phyloP scores from a whole-genome alignment of 2,888 invertebrate genomes.

The Phalera bucephala region DNA sequence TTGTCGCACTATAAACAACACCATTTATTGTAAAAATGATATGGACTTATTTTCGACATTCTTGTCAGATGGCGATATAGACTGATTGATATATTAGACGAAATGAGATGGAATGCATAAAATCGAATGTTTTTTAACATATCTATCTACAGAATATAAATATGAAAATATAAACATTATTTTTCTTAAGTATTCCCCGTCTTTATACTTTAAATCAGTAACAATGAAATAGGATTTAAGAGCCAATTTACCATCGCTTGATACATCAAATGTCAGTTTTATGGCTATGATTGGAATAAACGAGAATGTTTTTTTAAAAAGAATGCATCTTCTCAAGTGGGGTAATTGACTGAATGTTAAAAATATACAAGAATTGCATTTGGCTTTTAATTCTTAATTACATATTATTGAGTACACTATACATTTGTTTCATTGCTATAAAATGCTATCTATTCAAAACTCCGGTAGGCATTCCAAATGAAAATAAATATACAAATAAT shows the following conservation, averaged over 20 bases:
- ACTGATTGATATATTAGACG: slow-evolving; percentile 40
- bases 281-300: too few relatives aligned
- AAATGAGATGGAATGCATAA: slow-evolving; percentile 37
- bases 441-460: slow-evolving; percentile 83
- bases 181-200: slow-evolving; percentile 25
- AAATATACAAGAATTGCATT: slow-evolving; percentile 64
- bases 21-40: too few relatives aligned
- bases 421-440: slow-evolving; percentile 82
- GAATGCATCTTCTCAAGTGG: too few relatives aligned
- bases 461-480: slow-evolving; percentile 80
- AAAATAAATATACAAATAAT: slow-evolving; percentile 75
- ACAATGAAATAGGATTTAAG: slow-evolving; percentile 6
- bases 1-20: too few relatives aligned
- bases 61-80: slow-evolving; percentile 20
- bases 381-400: slow-evolving; percentile 83
- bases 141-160: slow-evolving; percentile 57
- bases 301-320: too few relatives aligned
- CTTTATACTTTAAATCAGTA: neutral
- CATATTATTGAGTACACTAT: slow-evolving; percentile 82
- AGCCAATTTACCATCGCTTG: slow-evolving; percentile 17
- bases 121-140: slow-evolving; percentile 50
- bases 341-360: slow-evolving; percentile 29
- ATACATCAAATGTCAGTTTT: slow-evolving; percentile 7
- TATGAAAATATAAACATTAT: slow-evolving; percentile 40
- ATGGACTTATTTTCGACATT: slow-evolving; percentile 19